Evolutionary conservation across 2,797 vertebrate species (phyloP), one percentile per base, ranked within the genome.

Genomic region (Melanotaenia pygmaea): DNA sequence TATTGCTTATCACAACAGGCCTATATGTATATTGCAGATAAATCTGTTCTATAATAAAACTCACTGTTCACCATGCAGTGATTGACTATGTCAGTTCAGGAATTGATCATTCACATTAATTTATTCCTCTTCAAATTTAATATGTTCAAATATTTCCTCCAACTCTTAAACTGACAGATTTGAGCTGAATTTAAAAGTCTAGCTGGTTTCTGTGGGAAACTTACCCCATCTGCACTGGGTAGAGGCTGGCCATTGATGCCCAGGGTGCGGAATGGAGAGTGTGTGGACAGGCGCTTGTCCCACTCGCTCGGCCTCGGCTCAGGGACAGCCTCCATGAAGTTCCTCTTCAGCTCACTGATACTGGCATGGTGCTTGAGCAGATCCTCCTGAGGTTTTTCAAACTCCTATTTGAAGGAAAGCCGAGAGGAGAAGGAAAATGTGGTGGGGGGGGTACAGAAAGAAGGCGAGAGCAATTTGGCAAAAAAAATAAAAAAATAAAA

Each of bases 281-380:
- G 97, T 22, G 96, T 94, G 58, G 98, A 99, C 79, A 99, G 93
- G 20, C 98, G 97, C 69, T 98, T 98, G 89, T 99, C 98, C 98
- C 98, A 99, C 85, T 99, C 98, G 3, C 94, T 99, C 67, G 95
- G 97, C 64, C 93, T 94, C 14, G 91, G 87, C 70, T 97, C 96
- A 0, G 96, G 96, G 54, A 97, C 90, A 0, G 96, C 92, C 74
- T 98, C 96, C 98, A 99, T 98, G 77, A 99, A 99, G 91, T 95
- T 96, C 86, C 97, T 96, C 92, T 99, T 99, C 87, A 99, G 83
- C 82, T 97, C 96, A 18, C 96, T 98, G 93, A 99, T 95, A 82
- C 95, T 99, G 90, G 97, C 97, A 0, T 99, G 96, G 77, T 98
- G 98, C 69, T 90, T 95, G 85, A 97, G 94, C 26, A 99, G 93